Conservation (phyloP, 2,888 invertebrate genomes). For the Sericinus montela region DNA sequence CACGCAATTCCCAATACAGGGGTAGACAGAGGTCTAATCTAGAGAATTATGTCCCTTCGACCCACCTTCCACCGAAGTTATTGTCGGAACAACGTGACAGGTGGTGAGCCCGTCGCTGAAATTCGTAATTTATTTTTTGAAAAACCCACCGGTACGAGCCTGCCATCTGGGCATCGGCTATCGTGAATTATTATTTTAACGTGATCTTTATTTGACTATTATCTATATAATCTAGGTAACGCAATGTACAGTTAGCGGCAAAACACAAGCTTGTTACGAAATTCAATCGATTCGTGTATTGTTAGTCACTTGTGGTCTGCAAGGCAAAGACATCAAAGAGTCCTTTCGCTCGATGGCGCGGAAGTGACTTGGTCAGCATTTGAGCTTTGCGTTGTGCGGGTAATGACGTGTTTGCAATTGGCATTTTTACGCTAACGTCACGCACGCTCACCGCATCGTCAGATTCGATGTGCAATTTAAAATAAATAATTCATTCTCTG, state of each 20-base stretch:
- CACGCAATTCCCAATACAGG: too few relatives aligned
- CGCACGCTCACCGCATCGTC: constrained; percentile 34
- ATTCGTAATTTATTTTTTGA: too few relatives aligned
- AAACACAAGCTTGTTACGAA: neutral
- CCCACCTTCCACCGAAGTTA: too few relatives aligned
- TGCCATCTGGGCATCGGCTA: too few relatives aligned
- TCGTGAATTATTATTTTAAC: too few relatives aligned
- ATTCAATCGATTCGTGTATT: constrained; percentile 2
- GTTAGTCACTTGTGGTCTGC: constrained; percentile 2
- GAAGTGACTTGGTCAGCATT: constrained; percentile 58
- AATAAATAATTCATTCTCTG: neutral
- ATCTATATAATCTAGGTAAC: too few relatives aligned
- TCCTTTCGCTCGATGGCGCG: constrained; percentile 47
- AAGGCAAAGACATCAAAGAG: constrained; percentile 48
- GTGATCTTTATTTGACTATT: too few relatives aligned
- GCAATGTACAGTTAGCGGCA: neutral
- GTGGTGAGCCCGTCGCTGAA: too few relatives aligned
- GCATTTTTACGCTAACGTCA: constrained; percentile 59
- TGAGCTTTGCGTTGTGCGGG: constrained; percentile 25
- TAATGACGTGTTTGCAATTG: constrained; percentile 63
- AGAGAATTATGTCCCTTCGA: too few relatives aligned
- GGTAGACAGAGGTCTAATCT: too few relatives aligned
- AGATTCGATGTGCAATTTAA: neutral
- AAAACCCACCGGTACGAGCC: too few relatives aligned
- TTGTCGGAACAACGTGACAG: too few relatives aligned